Conservation (phyloP, 2,113 vertebrate genomes). For the Coregonus clupeaformis region DNA sequence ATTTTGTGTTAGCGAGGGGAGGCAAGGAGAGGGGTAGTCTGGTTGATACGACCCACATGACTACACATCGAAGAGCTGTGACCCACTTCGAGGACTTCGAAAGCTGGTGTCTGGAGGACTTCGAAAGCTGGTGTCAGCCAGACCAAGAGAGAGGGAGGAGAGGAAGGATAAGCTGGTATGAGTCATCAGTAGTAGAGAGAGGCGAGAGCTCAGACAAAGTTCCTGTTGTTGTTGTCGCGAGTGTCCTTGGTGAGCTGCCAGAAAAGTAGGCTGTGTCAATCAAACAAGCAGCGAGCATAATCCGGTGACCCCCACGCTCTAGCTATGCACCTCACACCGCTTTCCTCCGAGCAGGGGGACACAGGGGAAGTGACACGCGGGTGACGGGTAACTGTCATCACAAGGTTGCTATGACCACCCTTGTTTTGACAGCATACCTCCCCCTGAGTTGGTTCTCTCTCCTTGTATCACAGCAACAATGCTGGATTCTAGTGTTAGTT, state of each 20-base stretch:
- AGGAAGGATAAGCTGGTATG: background rate
- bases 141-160: background rate
- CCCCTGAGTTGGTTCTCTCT: constrained; percentile 13
- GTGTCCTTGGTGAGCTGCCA: background rate
- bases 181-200: background rate
- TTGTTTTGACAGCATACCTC: constrained; percentile 21
- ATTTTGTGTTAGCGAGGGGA: too few species aligned
- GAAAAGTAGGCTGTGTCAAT: constrained; percentile 11
- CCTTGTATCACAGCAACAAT: background rate
- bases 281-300: background rate
- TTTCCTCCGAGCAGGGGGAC: background rate
- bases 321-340: background rate
- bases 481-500: background rate
- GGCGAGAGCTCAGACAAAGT: background rate
- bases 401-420: constrained; percentile 48
- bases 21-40: too few species aligned
- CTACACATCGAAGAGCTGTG: too few species aligned
- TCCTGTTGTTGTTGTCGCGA: background rate
- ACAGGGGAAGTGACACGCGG: background rate
- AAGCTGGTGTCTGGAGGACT: too few species aligned
- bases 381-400: constrained; percentile 32
- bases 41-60: too few species aligned
- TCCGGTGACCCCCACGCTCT: background rate
- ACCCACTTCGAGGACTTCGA: too few species aligned
- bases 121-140: too few species aligned